phyloP scores from a whole-genome alignment of 2,113 vertebrate species.

The Centropus unirufus region DNA sequence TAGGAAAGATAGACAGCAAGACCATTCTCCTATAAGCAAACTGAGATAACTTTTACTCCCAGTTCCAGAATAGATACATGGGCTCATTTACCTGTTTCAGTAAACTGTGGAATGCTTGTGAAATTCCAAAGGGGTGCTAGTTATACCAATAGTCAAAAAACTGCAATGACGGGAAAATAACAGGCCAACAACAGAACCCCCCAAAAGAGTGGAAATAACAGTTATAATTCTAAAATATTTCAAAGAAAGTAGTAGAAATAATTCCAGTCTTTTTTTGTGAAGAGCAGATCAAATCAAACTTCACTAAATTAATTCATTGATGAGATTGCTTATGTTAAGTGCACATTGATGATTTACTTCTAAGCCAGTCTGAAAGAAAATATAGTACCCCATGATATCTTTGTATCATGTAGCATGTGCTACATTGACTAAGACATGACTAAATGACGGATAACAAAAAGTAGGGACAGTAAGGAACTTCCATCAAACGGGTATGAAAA shows the following conservation, averaged over 20 bases:
- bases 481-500: not conserved
- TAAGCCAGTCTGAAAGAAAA: not conserved
- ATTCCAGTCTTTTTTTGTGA: not conserved
- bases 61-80: not conserved
- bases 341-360: not conserved
- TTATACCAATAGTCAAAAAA: not conserved
- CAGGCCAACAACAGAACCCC: not conserved
- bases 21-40: not conserved
- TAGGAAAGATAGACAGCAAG: not conserved
- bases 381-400: not conserved
- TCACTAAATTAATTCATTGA: not conserved
- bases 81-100: not conserved
- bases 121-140: not conserved
- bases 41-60: not conserved
- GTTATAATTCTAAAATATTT: not conserved
- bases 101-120: not conserved
- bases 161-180: not conserved
- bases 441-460: not conserved
- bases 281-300: not conserved
- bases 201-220: not conserved
- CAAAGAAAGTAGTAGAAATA: not conserved
- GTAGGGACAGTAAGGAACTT: not conserved
- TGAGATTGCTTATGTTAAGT: not conserved
- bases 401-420: not conserved
- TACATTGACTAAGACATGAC: not conserved